Evolutionary conservation across 1,140 invertebrate genomes (phyloP).

Genomic region (Phymorhynchus buccinoides): DNA sequence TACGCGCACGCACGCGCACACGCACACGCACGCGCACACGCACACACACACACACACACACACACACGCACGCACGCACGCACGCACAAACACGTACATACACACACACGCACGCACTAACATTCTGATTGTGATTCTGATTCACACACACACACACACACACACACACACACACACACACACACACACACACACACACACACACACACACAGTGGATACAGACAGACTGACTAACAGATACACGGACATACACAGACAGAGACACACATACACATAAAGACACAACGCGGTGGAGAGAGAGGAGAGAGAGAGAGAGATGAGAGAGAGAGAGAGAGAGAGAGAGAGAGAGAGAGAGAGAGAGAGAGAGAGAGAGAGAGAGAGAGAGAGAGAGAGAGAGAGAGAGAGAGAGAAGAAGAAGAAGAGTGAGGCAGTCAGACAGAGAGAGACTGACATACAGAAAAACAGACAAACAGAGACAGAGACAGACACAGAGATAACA

Average conservation of each 20-base stretch:
- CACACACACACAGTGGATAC: not conserved
- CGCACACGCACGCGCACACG: not conserved
- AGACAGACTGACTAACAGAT: no score
- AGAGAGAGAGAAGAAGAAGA: no score
- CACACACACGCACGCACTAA: not conserved
- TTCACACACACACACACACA: not conserved
- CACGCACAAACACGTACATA: not conserved
- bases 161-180: conserved; percentile 7
- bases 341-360: no score
- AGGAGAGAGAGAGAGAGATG: no score
- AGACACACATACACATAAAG: not conserved
- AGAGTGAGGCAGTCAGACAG: no score
- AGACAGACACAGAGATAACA: no score
- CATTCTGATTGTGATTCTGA: not conserved
- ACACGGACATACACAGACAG: not conserved
- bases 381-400: no score
- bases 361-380: no score
- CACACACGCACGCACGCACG: conserved; percentile 2
- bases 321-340: no score
- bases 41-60: not conserved
- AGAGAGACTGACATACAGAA: no score
- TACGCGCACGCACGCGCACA: not conserved
- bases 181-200: not conserved
- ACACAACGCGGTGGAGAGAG: not conserved
- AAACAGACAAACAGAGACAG: no score